phyloP scores from a whole-genome alignment of 2,113 vertebrate species.

The Pycnonotus jocosus region DNA sequence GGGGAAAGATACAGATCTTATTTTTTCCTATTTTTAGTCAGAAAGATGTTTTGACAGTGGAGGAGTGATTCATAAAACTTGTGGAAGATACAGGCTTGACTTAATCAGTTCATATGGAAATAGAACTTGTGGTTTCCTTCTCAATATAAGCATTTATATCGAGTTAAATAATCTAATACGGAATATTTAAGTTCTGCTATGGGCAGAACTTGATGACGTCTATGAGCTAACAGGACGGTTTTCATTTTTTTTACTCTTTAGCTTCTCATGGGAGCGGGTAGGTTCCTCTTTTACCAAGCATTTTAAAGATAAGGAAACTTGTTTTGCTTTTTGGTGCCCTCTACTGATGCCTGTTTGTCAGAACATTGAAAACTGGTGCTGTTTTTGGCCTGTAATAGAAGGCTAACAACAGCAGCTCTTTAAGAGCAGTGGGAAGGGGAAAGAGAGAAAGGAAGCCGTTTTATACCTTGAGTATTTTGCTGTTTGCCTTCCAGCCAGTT shows the following conservation, averaged over 20 bases:
- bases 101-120: neutral
- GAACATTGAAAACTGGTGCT: neutral
- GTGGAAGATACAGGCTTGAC: neutral
- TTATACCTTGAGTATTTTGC: neutral
- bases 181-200: neutral
- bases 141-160: rapidly evolving
- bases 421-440: neutral
- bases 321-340: neutral
- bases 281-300: neutral
- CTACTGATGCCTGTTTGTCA: neutral
- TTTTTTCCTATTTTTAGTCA: neutral
- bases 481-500: neutral
- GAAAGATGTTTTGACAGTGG: neutral
- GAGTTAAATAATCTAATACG: neutral
- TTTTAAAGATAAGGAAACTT: neutral
- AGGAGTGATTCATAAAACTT: neutral
- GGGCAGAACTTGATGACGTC: neutral
- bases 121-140: neutral
- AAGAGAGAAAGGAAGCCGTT: neutral
- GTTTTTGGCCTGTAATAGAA: neutral
- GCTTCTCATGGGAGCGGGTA: rapidly evolving
- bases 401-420: neutral
- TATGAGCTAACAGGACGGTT: neutral
- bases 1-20: neutral
- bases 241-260: neutral